These are phyloP conservation scores for Zosterops borbonicus DNA, from an alignment of 2,113 vertebrate genomes.

Conservation along the genomic window DNA sequence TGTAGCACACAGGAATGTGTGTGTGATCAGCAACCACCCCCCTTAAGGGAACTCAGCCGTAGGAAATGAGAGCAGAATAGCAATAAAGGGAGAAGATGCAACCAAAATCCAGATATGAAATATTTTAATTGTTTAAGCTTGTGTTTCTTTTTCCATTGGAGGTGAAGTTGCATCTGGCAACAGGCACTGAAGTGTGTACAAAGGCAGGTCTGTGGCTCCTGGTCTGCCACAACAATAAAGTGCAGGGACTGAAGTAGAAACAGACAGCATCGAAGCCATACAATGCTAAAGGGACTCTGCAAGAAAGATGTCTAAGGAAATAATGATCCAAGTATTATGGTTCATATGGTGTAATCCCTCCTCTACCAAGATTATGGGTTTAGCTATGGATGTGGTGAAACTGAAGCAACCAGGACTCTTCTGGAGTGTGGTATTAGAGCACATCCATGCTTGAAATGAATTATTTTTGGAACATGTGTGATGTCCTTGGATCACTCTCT, in stretches of 20 bases:
- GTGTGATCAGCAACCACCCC: neutral
- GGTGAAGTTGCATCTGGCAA: neutral
- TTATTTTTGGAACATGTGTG: neutral
- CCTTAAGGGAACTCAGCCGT: neutral
- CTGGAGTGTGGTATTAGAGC: fast-evolving
- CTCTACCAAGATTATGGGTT: neutral
- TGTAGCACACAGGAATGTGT: neutral
- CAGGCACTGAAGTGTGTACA: neutral
- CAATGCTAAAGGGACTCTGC: neutral
- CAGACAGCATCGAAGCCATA: neutral
- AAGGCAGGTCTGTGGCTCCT: neutral
- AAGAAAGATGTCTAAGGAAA: neutral
- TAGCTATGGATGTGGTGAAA: neutral
- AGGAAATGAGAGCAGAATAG: neutral
- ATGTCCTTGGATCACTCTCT: neutral
- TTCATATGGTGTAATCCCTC: neutral
- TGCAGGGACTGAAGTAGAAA: neutral
- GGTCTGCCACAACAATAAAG: fast-evolving
- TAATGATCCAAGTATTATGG: neutral
- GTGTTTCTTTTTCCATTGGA: neutral
- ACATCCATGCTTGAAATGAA: fast-evolving
- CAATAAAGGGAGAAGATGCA: neutral
- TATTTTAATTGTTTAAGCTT: neutral
- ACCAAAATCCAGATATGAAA: neutral
- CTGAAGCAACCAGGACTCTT: neutral